Evolutionary conservation across 2,888 invertebrate genomes (phyloP).

Genomic region (Tipula lateralis): DNA sequence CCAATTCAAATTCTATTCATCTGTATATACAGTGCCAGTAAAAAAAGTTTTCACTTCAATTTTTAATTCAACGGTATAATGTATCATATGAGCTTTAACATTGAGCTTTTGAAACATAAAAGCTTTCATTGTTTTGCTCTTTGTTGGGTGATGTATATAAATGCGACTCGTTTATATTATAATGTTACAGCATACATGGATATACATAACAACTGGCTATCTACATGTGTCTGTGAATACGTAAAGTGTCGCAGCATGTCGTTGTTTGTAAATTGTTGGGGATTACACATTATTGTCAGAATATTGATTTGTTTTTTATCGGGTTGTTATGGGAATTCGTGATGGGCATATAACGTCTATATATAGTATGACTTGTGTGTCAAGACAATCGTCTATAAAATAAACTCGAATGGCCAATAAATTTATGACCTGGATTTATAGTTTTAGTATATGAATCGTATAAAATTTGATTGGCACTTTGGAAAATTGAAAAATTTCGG

Average conservation of each 20-base stretch:
- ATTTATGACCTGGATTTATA: neutral
- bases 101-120: neutral
- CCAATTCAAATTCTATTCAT: conserved; percentile 9
- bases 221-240: neutral
- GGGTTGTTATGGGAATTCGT: neutral
- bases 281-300: neutral
- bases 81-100: conserved; percentile 1
- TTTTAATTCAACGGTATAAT: conserved; percentile 24
- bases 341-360: too few relatives aligned
- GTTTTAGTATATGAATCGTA: too few relatives aligned
- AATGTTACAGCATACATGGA: too few relatives aligned
- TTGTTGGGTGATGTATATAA: neutral
- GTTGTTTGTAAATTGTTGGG: neutral
- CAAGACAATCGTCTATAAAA: neutral
- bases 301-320: too few relatives aligned
- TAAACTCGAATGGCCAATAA: neutral
- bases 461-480: neutral
- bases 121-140: neutral
- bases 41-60: neutral
- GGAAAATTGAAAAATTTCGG: neutral
- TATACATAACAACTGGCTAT: neutral
- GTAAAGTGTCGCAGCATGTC: neutral
- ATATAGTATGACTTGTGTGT: too few relatives aligned
- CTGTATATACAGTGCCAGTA: neutral
- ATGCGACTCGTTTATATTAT: neutral